These are phyloP conservation scores for Ligdia adustata DNA, from an alignment of 2,888 invertebrate species.

Conservation along the genomic window DNA sequence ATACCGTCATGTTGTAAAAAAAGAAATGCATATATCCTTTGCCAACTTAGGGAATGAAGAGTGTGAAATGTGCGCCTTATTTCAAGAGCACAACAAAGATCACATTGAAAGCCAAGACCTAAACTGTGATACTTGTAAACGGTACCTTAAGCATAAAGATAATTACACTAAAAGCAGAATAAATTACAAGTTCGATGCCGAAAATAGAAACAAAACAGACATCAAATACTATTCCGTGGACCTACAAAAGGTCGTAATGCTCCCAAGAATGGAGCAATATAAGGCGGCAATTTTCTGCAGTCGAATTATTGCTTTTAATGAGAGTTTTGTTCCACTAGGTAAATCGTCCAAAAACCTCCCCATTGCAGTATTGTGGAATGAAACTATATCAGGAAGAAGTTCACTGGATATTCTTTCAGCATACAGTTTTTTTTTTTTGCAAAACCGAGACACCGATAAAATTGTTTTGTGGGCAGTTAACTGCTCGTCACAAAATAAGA, in stretches of 20 bases:
- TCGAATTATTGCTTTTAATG: conserved; percentile 22
- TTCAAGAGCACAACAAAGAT: background rate
- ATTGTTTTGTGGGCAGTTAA: conserved; percentile 14
- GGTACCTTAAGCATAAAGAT: conserved; percentile 1
- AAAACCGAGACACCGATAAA: background rate
- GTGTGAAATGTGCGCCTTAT: conserved; percentile 24
- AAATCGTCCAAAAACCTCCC: background rate
- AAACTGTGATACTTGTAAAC: conserved; percentile 4
- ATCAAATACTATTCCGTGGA: conserved; percentile 7
- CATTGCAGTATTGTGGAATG: background rate
- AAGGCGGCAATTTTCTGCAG: conserved; percentile 26
- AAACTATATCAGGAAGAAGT: background rate
- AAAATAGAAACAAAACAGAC: background rate
- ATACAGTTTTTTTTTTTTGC: background rate
- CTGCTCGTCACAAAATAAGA: too few relatives aligned
- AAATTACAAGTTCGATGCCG: conserved; percentile 2
- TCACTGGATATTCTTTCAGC: background rate
- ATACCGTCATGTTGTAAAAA: conserved; percentile 21
- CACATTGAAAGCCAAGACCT: background rate
- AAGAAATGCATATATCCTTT: conserved; percentile 27
- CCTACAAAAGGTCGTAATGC: conserved; percentile 30
- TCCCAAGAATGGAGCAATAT: conserved; percentile 28
- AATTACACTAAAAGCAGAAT: conserved; percentile 7
- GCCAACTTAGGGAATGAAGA: conserved; percentile 25
- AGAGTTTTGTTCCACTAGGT: conserved; percentile 27